These are phyloP conservation scores for Bursaphelenchus okinawaensis DNA, from an alignment of 2,888 invertebrate species.

Conservation along the genomic window DNA sequence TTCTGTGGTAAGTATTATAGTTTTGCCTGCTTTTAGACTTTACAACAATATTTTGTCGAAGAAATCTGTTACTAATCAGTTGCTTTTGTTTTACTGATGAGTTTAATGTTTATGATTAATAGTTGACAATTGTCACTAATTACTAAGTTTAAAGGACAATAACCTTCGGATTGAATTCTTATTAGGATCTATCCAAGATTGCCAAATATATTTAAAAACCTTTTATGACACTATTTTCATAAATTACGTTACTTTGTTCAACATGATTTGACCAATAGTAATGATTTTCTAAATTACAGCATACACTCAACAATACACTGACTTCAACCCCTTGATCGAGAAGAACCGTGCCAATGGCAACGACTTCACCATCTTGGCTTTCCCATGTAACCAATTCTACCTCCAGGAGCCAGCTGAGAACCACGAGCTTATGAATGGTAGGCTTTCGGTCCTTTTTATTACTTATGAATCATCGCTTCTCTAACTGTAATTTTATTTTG, in stretches of 20 bases:
- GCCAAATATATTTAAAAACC: no score
- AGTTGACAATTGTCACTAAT: no score
- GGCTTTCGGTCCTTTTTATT: background rate
- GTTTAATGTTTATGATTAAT: background rate
- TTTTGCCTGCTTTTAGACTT: background rate
- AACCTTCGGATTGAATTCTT: no score
- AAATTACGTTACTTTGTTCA: background rate
- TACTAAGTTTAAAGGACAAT: no score
- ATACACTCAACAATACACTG: constrained; percentile 57
- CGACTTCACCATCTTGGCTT: constrained; percentile 53
- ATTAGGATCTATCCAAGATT: no score
- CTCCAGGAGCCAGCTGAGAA: constrained; percentile 57
- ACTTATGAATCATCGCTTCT: background rate
- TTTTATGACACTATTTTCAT: background rate
- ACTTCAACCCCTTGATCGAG: constrained; percentile 57
- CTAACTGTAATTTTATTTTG: background rate
- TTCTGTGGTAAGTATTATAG: constrained; percentile 45
- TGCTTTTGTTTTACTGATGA: no score
- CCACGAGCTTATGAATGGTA: constrained; percentile 56
- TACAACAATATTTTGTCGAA: no score
- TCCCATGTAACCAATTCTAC: constrained; percentile 58
- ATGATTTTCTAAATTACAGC: constrained; percentile 33
- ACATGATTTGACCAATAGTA: background rate
- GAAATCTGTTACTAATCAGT: no score
- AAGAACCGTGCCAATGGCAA: constrained; percentile 43